A percentile compares a stretch with the other conserved stretches of the same genome.
phyloP scores from a whole-genome alignment of 2,888 invertebrate species.

The Xylota segnis region DNA sequence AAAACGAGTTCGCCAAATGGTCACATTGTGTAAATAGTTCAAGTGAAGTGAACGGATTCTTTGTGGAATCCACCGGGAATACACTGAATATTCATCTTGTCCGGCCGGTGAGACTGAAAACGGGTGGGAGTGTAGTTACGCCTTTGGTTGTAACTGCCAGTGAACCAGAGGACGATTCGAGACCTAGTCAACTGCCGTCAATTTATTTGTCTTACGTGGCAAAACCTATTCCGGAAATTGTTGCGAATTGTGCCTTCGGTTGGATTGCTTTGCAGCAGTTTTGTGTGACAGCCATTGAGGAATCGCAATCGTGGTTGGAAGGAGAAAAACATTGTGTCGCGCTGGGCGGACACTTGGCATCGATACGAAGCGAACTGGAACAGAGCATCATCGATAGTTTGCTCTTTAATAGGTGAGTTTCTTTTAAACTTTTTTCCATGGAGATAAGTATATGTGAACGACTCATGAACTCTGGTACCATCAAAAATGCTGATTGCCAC shows the following conservation, averaged over 20 bases:
- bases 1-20: constrained; percentile 80
- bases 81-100: constrained; percentile 79
- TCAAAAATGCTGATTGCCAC: no score
- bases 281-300: constrained; percentile 87
- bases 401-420: constrained; percentile 87
- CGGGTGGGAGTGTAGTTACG: background rate
- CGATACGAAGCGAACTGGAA: constrained; percentile 87
- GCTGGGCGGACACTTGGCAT: constrained; percentile 89
- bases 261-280: constrained; percentile 89
- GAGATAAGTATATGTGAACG: no score
- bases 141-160: background rate
- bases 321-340: constrained; percentile 88
- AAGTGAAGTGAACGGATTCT: constrained; percentile 78
- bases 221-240: constrained; percentile 87
- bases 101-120: constrained; percentile 72
- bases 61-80: constrained; percentile 80
- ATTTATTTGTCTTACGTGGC: constrained; percentile 88
- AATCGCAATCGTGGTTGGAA: constrained; percentile 87
- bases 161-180: background rate
- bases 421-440: background rate
- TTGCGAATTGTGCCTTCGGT: constrained; percentile 89
- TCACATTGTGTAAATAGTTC: constrained; percentile 79
- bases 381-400: constrained; percentile 88
- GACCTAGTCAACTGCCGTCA: constrained; percentile 83
- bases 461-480: no score